Conservation (phyloP, 2,113 vertebrate genomes). For the Paratilapia polleni region DNA sequence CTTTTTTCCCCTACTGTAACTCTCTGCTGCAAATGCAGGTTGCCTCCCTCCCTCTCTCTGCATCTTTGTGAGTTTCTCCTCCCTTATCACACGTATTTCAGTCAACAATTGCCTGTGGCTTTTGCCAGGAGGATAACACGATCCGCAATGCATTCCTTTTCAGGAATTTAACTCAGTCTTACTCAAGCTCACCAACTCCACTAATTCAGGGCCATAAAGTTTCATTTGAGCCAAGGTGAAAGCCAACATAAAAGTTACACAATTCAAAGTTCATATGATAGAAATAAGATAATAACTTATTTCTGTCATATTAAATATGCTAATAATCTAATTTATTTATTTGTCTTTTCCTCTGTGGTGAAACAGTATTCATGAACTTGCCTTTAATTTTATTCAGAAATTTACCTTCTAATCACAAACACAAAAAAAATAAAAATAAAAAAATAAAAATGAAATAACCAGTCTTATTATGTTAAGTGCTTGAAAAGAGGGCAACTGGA, state of each 20-base stretch:
- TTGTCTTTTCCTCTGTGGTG: background rate
- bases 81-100: constrained; percentile 24
- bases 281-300: too few species aligned
- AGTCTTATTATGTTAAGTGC: too few species aligned
- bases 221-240: constrained; percentile 5
- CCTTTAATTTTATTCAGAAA: background rate
- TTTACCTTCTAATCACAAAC: background rate
- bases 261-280: background rate
- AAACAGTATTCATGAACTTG: background rate
- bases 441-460: background rate
- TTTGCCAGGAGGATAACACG: background rate
- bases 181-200: background rate
- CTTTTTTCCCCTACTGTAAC: constrained; percentile 45
- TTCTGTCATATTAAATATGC: background rate
- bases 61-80: constrained; percentile 12
- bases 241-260: background rate
- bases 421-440: background rate
- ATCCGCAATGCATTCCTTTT: constrained; percentile 29
- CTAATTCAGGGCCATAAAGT: background rate
- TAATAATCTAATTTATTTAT: background rate
- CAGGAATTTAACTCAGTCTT: constrained; percentile 19
- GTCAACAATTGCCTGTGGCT: constrained; percentile 28
- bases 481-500: too few species aligned
- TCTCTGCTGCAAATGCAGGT: constrained; percentile 3
- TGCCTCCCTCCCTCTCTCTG: constrained; percentile 12